phyloP scores from a whole-genome alignment of 92 coral and sea anemone genomes.

The Ricordea florida region DNA sequence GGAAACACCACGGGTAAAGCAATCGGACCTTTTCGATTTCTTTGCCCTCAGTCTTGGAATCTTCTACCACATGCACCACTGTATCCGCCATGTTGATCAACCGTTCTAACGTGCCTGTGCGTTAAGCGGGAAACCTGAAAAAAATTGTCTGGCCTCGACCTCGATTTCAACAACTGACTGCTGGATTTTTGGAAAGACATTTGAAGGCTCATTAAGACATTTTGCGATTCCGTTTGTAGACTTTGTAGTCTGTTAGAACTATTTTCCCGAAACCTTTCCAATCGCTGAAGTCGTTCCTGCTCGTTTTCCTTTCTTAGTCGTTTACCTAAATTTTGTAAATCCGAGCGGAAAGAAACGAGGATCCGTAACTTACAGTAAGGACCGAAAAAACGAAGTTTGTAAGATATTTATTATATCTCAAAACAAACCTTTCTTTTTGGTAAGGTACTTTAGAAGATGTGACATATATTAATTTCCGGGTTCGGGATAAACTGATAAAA shows the following conservation, averaged over 20 bases:
- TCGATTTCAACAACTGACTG: slow-evolving; percentile 7
- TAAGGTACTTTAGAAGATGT: too few relatives aligned
- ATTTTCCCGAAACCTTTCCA: too few relatives aligned
- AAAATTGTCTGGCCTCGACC: slow-evolving; percentile 18
- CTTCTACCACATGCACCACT: slow-evolving; percentile 19
- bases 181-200: neutral
- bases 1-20: neutral
- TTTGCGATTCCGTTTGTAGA: neutral
- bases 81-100: slow-evolving; percentile 80
- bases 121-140: slow-evolving; percentile 82
- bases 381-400: too few relatives aligned
- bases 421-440: too few relatives aligned
- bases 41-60: slow-evolving; percentile 44
- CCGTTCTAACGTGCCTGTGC: slow-evolving; percentile 81
- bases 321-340: too few relatives aligned
- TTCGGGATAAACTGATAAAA: too few relatives aligned
- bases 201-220: neutral
- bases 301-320: too few relatives aligned
- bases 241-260: neutral
- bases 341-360: too few relatives aligned
- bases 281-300: too few relatives aligned
- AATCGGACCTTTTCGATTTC: slow-evolving; percentile 20
- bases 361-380: too few relatives aligned
- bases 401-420: too few relatives aligned
- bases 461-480: too few relatives aligned